Evolutionary conservation across 2,888 invertebrate species (phyloP).

Genomic region (Acrocera orbiculus): DNA sequence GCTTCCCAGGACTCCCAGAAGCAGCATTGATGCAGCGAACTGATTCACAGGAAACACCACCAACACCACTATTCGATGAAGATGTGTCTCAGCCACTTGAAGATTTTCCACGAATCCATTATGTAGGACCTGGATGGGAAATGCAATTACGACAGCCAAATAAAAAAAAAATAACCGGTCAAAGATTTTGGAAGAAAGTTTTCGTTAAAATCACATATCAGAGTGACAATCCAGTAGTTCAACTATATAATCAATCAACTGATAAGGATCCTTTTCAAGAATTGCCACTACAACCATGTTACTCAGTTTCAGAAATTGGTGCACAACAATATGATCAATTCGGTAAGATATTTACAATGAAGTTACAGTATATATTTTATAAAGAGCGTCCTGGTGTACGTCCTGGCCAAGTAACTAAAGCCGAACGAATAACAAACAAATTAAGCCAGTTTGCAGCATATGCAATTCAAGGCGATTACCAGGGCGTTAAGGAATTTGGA

Average conservation of each 20-base stretch:
- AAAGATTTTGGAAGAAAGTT: slow-evolving; percentile 94
- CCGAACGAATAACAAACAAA: slow-evolving; percentile 78
- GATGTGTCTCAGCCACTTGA: slow-evolving; percentile 83
- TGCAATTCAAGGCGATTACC: slow-evolving; percentile 84
- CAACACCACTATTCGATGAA: slow-evolving; percentile 87
- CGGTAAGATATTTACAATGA: slow-evolving; percentile 97
- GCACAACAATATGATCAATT: slow-evolving; percentile 98
- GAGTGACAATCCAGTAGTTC: slow-evolving; percentile 69
- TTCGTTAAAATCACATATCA: slow-evolving; percentile 64
- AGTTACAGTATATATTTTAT: slow-evolving; percentile 88
- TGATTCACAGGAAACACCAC: slow-evolving; percentile 62
- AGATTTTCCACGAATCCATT: slow-evolving; percentile 68
- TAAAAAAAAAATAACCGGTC: slow-evolving; percentile 90
- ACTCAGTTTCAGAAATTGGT: slow-evolving; percentile 84
- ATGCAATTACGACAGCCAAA: slow-evolving; percentile 90
- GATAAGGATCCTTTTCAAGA: slow-evolving; percentile 93
- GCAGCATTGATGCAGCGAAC: slow-evolving; percentile 31
- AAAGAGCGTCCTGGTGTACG: slow-evolving; percentile 93
- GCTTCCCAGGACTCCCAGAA: slow-evolving; percentile 20
- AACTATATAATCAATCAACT: slow-evolving; percentile 61
- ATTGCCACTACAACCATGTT: slow-evolving; percentile 82
- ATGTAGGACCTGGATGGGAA: slow-evolving; percentile 80
- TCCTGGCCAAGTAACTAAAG: slow-evolving; percentile 87
- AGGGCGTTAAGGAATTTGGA: slow-evolving; percentile 84
- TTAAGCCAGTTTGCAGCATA: slow-evolving; percentile 85